Conservation (phyloP, 2,797 vertebrate genomes). For the Lagodon rhomboides region DNA sequence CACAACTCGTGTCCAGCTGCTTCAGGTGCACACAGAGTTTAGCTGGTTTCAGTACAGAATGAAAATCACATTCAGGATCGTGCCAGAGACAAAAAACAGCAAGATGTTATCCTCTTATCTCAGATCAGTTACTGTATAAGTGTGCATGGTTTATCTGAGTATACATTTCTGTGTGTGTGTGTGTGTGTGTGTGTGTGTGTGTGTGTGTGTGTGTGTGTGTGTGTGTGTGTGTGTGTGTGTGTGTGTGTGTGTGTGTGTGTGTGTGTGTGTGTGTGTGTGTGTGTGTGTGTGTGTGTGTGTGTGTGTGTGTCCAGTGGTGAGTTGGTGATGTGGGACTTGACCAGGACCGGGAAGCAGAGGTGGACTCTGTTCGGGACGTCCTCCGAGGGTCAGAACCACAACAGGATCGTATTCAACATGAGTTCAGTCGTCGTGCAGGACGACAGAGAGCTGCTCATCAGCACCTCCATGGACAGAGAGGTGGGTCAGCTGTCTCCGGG, state of each 20-base stretch:
- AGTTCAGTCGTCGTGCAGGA: constrained; percentile 85
- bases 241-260: not conserved
- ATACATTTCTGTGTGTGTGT: not conserved
- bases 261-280: constrained; percentile 1
- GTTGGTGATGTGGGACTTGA: constrained; percentile 93
- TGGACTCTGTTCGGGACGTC: constrained; percentile 90
- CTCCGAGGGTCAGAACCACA: constrained; percentile 94
- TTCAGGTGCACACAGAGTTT: constrained; percentile 87
- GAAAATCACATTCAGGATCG: not conserved
- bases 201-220: constrained; percentile 7
- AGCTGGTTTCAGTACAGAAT: not conserved
- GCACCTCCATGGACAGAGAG: constrained; percentile 93
- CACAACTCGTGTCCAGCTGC: constrained; percentile 92
- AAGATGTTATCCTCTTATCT: too few species aligned
- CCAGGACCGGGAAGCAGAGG: constrained; percentile 89
- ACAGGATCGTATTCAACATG: constrained; percentile 94
- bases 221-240: not conserved
- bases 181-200: not conserved
- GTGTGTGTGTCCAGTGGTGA: constrained; percentile 87
- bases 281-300: not conserved
- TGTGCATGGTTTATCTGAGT: not conserved
- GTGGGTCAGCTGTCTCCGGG: constrained; percentile 45
- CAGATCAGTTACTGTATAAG: not conserved
- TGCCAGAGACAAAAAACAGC: not conserved
- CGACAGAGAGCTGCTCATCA: constrained; percentile 88